Evolutionary conservation across 2,113 vertebrate species (phyloP), one percentile per base, ranked within the genome.

Genomic region (Perca fluviatilis): DNA sequence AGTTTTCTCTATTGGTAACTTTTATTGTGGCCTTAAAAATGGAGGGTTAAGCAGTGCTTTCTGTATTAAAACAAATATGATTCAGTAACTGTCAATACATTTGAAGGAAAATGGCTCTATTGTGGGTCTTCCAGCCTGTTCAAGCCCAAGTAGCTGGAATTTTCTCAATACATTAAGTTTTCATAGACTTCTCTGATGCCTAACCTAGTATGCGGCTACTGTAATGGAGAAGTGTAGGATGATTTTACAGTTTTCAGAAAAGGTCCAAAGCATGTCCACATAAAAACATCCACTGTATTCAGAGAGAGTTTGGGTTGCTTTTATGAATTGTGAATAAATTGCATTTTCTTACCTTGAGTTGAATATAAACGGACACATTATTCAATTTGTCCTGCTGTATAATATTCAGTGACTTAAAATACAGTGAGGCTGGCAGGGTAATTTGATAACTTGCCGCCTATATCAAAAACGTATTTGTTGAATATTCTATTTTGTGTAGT

Each of bases 401-500:
- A 82, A 86, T 89, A 83, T 86, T 83, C 79, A 86, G 57, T n/a
- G 61, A 88, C 78, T 80, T 83, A 79, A 89, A 91, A 91, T 87
- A 79, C 83, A 86, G 80, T 47, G 56, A 78, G 65, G 69, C 77
- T 80, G 74, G 78, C 57, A 30, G 71, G 76, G 70, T 74, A 76
- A 86, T 92, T 89, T 89, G 80, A 90, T 88, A 89, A 71, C 62
- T 46, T 71, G 78, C 84, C 78, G 82, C 89, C 78, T 83, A 63
- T 90, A 92, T 91, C 80, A 93, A 91, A 91, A 88, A 74, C 36
- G 67, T 74, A 85, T 86, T 49, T 49, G 76, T 80, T 90, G 88
- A 92, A 93, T 94, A 92, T 93, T 93, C 77, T 72, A 67, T 92
- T 89, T 86, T 88, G 83, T 92, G 77, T 86, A 80, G 86, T 92